Base-by-base conservation (phyloP, 2,113 vertebrate genomes). In the Ranitomeya imitator region DNA sequence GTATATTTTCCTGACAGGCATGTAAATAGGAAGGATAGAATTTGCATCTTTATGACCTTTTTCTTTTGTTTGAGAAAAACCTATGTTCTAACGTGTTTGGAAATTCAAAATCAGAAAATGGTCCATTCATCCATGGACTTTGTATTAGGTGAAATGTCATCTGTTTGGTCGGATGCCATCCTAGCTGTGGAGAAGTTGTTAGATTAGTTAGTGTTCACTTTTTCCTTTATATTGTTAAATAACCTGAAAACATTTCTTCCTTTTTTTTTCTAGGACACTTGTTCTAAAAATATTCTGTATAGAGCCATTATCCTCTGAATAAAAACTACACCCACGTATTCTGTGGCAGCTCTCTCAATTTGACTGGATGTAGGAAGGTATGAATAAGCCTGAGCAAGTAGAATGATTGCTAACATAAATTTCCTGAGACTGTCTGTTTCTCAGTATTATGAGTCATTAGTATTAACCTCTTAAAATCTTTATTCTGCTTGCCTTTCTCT, bases 341-440 rank as follows among this genome's bases (percentile, higher is more conserved):
- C 81, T 86, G 83, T 92, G 93, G 90, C 57, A 89, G 88, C 82
- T 80, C 84, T 87, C 86, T 91, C 73, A 85, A 26, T 88, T 88
- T 88, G 71, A 88, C 89, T 90, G 71, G 90, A 90, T 94, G 93
- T 95, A 92, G 95, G 93, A 93, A 94, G 93, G 90, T 94, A 93
- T 95, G 94, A 96, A 92, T 95, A 94, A 95, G 92, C 90, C 71
- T 65, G 65, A 88, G 69, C 79, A 94, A 83, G 80, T 90, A 92
- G 90, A 91, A 93, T 91, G n/a, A n/a, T n/a, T n/a, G 91, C 90
- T 86, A 92, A 85, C 87, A 92, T 93, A 90, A 52, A 61, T 85
- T 92, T 93, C 91, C 92, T 90, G 91, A 92, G 89, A 90, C 59
- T 78, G 19, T 88, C 89, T 85, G 87, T 90, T 92, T 92, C 90